Evolutionary conservation across 2,797 vertebrate genomes (phyloP).

Genomic region (Odontamblyopus rebecca): DNA sequence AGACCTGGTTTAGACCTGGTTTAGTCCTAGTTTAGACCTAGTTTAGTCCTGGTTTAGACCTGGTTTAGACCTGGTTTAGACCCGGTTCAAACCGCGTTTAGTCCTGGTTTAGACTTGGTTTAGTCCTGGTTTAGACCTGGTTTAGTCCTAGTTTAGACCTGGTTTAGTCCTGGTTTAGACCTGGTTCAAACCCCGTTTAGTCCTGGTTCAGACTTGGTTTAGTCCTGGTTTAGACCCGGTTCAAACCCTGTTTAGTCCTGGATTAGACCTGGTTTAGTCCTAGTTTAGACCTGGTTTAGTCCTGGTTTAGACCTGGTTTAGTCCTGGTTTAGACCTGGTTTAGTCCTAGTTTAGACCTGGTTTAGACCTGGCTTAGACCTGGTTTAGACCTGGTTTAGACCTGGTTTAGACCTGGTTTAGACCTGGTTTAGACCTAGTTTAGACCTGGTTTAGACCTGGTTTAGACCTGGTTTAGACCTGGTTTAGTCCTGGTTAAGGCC

Average conservation of each 20-base stretch:
- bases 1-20: not conserved
- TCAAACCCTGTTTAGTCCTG: not conserved
- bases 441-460: not conserved
- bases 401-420: not conserved
- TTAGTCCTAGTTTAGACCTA: not conserved
- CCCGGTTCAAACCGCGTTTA: too few species aligned
- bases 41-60: not conserved
- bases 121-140: not conserved
- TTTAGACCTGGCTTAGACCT: not conserved
- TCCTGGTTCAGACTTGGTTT: not conserved
- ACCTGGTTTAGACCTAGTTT: not conserved
- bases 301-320: not conserved
- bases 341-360: not conserved
- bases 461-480: not conserved
- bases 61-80: not conserved
- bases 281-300: not conserved
- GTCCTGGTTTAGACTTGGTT: not conserved
- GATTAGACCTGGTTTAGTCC: not conserved
- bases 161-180: not conserved
- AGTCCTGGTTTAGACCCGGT: not conserved
- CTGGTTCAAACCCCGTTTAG: too few species aligned
- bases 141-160: not conserved
- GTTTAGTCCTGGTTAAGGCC: not conserved
- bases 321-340: not conserved
- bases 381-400: not conserved